Percentiles rank a stretch among this genome's conserved stretches.
Conservation (phyloP, 1,140 invertebrate species). For the Drosophila parvula region DNA sequence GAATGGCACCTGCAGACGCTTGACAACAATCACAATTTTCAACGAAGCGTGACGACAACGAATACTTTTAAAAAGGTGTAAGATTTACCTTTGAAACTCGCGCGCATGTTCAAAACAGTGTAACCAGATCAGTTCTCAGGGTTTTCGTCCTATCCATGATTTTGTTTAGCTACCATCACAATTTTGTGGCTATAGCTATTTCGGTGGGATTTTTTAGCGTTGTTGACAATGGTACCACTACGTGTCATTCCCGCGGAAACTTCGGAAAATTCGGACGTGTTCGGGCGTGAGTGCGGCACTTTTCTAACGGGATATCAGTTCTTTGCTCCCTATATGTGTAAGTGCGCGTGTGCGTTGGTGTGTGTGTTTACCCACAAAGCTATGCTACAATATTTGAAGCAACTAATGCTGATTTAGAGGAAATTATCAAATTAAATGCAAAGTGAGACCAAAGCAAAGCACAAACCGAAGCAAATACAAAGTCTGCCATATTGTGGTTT, state of each 20-base stretch:
- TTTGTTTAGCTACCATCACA: too few relatives aligned
- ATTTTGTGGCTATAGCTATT: too few relatives aligned
- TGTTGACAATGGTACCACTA: neutral
- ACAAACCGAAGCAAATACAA: constrained; percentile 6
- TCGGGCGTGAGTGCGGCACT: constrained; percentile 25
- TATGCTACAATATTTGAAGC: constrained; percentile 30
- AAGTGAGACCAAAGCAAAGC: constrained; percentile 15
- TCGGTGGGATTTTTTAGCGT: too few relatives aligned
- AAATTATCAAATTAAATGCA: constrained; percentile 28
- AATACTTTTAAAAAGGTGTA: too few relatives aligned
- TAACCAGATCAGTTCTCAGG: too few relatives aligned
- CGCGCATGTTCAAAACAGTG: too few relatives aligned
- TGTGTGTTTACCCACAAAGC: constrained; percentile 39
- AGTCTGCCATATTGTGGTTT: constrained; percentile 9
- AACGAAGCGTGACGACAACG: too few relatives aligned
- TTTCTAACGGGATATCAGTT: constrained; percentile 12
- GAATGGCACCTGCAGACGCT: too few relatives aligned
- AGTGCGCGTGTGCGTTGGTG: constrained; percentile 22
- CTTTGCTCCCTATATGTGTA: constrained; percentile 6
- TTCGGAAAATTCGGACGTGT: constrained; percentile 5
- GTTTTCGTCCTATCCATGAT: too few relatives aligned
- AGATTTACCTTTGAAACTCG: too few relatives aligned
- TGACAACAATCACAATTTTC: too few relatives aligned
- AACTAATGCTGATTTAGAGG: constrained; percentile 38
- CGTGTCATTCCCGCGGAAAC: constrained; percentile 16